Evolutionary conservation across 2,888 invertebrate genomes (phyloP).

Genomic region (Steinernema hermaphroditum): DNA sequence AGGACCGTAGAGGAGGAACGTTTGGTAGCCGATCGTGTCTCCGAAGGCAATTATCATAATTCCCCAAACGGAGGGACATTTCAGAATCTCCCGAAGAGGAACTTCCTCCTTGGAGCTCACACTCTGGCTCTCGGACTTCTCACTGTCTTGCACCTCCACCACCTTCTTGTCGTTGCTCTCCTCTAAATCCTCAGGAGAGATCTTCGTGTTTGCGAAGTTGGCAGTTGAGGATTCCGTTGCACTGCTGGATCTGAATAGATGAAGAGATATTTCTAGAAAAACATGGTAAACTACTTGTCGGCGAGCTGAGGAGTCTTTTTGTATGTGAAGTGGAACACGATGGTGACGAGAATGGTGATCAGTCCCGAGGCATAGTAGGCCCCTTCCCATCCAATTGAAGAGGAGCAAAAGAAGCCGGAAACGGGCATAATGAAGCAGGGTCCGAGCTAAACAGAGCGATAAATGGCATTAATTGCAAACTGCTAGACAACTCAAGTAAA

Average conservation of each 20-base stretch:
- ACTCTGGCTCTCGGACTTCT: too few species aligned
- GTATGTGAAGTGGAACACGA: background rate
- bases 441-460: background rate
- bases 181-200: too few species aligned
- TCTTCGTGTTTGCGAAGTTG: too few species aligned
- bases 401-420: conserved; percentile 1
- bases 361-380: background rate
- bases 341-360: background rate
- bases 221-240: too few species aligned
- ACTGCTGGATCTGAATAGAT: too few species aligned
- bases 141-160: too few species aligned
- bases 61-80: conserved; percentile 30
- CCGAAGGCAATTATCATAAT: conserved; percentile 7
- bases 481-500: too few species aligned
- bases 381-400: conserved; percentile 1
- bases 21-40: conserved; percentile 19
- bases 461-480: background rate
- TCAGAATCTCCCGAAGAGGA: conserved; percentile 41
- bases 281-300: too few species aligned
- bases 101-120: conserved; percentile 21
- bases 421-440: conserved; percentile 10
- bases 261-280: too few species aligned
- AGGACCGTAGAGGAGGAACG: conserved; percentile 30
- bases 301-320: background rate
- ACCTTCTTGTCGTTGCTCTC: too few species aligned